A percentile compares a stretch with the other conserved stretches of the same genome.
These are phyloP conservation scores for Echeneis naucrates DNA, from an alignment of 2,797 vertebrate species.

Conservation along the genomic window DNA sequence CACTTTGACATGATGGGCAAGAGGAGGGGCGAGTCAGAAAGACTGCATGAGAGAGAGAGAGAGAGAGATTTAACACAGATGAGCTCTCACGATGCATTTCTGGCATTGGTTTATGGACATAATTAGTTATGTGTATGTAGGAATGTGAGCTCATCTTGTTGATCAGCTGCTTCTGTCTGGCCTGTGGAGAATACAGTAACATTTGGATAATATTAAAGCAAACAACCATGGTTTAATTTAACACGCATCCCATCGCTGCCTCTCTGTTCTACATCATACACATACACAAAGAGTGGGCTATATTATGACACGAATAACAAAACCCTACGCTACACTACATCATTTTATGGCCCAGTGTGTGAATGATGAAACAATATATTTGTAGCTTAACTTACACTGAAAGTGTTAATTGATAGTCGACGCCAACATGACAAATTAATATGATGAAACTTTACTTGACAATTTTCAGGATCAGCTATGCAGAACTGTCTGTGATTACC, in stretches of 20 bases:
- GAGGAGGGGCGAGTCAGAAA: conserved; percentile 15
- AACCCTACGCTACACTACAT: conserved; percentile 32
- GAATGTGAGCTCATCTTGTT: conserved; percentile 31
- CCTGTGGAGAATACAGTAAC: conserved; percentile 31
- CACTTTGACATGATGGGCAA: too few species aligned
- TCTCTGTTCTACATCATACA: conserved; percentile 8
- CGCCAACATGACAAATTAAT: not conserved
- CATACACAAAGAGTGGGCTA: not conserved
- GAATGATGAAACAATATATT: conserved; percentile 23
- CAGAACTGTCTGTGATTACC: not conserved
- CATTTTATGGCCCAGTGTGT: conserved; percentile 2
- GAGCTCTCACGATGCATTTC: conserved; percentile 40
- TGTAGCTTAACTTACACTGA: conserved; percentile 16
- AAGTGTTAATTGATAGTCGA: not conserved
- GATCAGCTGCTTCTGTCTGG: conserved; percentile 24
- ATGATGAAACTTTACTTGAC: not conserved
- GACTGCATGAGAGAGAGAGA: not conserved
- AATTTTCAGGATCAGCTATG: not conserved
- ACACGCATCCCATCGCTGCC: not conserved
- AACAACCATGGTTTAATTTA: conserved; percentile 33
- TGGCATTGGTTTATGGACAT: conserved; percentile 32
- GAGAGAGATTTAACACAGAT: conserved; percentile 32
- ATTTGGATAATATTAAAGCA: conserved; percentile 24
- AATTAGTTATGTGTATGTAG: conserved; percentile 55
- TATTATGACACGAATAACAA: conserved; percentile 28